Conservation (phyloP, 1,140 invertebrate species). For the Neodiprion fabricii region DNA sequence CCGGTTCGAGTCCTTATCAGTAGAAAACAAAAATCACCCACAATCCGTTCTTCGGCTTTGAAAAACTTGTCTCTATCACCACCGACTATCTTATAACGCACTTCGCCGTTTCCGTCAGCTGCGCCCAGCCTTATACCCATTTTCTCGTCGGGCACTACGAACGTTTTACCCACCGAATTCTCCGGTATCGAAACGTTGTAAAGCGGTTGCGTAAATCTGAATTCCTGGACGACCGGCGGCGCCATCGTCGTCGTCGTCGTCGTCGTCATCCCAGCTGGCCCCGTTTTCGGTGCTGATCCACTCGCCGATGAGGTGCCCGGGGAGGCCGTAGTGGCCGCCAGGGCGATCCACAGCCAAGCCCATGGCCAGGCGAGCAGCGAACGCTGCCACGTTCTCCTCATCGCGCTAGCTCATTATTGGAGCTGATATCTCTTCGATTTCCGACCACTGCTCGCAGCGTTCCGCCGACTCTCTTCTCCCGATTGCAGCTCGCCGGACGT, state of each 20-base stretch:
- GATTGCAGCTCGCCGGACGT: not conserved
- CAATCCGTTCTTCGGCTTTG: slow-evolving; percentile 84
- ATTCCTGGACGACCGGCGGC: slow-evolving; percentile 42
- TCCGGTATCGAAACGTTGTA: slow-evolving; percentile 94
- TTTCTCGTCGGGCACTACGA: slow-evolving; percentile 69
- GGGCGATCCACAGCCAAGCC: slow-evolving; percentile 54
- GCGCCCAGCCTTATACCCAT: slow-evolving; percentile 71
- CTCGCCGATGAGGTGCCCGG: slow-evolving; percentile 2
- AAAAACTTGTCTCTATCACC: slow-evolving; percentile 91
- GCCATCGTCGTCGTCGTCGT: slow-evolving; percentile 30
- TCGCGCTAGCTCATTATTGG: slow-evolving; percentile 58
- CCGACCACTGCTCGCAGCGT: not conserved
- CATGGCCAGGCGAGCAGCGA: slow-evolving; percentile 53
- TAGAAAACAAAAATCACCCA: slow-evolving; percentile 95
- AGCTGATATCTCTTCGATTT: not conserved
- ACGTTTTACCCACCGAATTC: slow-evolving; percentile 88
- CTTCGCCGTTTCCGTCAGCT: slow-evolving; percentile 64
- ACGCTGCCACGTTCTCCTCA: slow-evolving; percentile 54
- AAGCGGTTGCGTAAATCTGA: slow-evolving; percentile 73
- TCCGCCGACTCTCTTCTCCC: slow-evolving; percentile 13
- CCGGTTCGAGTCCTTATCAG: slow-evolving; percentile 85
- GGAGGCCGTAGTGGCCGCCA: slow-evolving; percentile 44
- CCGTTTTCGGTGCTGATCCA: slow-evolving; percentile 13
- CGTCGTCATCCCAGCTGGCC: slow-evolving; percentile 6
- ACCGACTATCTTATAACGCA: slow-evolving; percentile 82